These are phyloP conservation scores for Neogale vison DNA, from an alignment of 2,113 vertebrate species.

Conservation along the genomic window DNA sequence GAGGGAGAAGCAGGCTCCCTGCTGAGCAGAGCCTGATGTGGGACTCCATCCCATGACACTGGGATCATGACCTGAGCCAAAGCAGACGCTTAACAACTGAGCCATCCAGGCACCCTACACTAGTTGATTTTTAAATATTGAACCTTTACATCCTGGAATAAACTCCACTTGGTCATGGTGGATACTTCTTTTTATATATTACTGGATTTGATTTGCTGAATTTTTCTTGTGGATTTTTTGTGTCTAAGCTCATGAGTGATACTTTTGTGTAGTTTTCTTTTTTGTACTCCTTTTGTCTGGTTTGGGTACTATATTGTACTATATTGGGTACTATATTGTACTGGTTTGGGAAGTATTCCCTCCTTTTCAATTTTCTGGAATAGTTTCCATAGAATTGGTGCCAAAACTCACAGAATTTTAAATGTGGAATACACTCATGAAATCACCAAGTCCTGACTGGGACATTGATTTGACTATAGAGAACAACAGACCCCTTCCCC, in stretches of 20 bases:
- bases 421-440: constrained; percentile 9
- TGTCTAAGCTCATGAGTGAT: neutral
- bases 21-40: too few relatives aligned
- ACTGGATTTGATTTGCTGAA: neutral
- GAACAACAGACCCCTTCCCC: neutral
- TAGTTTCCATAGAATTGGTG: neutral
- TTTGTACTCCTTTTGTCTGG: neutral
- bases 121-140: neutral
- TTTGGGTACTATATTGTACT: constrained; percentile 28
- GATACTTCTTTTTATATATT: neutral
- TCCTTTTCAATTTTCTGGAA: constrained; percentile 43
- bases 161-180: neutral
- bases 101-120: neutral
- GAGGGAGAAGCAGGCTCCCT: too few relatives aligned
- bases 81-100: too few relatives aligned
- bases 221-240: constrained; percentile 15
- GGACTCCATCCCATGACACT: too few relatives aligned
- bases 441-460: constrained; percentile 2
- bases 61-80: too few relatives aligned
- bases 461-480: neutral
- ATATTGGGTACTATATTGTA: constrained; percentile 19
- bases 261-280: neutral
- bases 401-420: constrained; percentile 42
- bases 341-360: constrained; percentile 40
- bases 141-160: neutral